Base-by-base conservation (phyloP, 2,797 vertebrate genomes). In the Chloroceryle inda region DNA sequence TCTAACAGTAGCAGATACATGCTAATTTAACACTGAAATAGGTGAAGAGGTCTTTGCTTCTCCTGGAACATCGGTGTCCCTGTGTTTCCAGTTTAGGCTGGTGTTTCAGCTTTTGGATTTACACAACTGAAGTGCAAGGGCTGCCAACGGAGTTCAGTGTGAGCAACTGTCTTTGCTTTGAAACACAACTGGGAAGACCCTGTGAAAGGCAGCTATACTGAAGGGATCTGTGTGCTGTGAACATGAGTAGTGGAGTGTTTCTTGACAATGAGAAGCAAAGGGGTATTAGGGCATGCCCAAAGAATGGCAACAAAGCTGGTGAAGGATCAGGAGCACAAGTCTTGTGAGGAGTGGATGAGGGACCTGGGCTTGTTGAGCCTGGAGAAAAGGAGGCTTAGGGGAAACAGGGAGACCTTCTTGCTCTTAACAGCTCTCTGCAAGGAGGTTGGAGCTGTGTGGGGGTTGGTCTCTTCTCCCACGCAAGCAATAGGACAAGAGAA, bases 151-250 rank as follows among this genome's bases (percentile, higher is more conserved):
- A 56, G 53, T 78, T 52, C 12, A 21, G 35, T n/a, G 27, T 49
- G 40, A 94, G 59, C 24, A 17, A 26, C 40, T 77, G 42, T 7
- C 44, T 80, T 73, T 2, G 27, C 37, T 38, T 49, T 9, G 38
- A 50, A 82, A 69, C 31, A 10, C 24, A 44, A 5, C 37, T 45
- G 76, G 23, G 20, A 35, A 49, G 23, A 64, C 40, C 42, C 19
- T 77, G 73, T 69, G 23, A 44, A 56, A 38, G 35, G 13, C 73
- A 90, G n/a, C 33, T 64, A 53, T 33, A 3, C 40, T 37, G 33
- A 22, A 37, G 79, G 42, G 38, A 20, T 49, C 58, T 59, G 10
- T 0, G 0, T 67, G 63, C 61, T 1, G 2, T 61, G 58, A 17
- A 22, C 56, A 9, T 23, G 3, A 16, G 22, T 5, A 22, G 31